Conservation (phyloP, 2,888 invertebrate species). For the Trisateles emortualis region DNA sequence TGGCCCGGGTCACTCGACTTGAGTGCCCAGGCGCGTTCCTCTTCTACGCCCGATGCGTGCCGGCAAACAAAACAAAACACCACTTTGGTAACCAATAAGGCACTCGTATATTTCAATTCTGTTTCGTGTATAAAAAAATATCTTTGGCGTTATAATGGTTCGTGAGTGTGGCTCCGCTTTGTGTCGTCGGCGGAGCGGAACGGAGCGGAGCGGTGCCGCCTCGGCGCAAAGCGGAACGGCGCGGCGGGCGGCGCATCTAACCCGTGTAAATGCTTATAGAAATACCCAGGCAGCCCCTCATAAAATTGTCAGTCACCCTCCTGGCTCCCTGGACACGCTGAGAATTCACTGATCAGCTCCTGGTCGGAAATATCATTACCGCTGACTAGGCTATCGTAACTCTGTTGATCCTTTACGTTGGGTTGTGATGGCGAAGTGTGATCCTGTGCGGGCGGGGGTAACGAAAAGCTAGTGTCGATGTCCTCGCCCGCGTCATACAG, state of each 20-base stretch:
- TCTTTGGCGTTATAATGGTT: slow-evolving; percentile 78
- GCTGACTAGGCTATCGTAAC: slow-evolving; percentile 15
- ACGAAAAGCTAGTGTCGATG: slow-evolving; percentile 71
- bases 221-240: slow-evolving; percentile 11
- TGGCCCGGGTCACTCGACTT: slow-evolving; percentile 93
- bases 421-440: slow-evolving; percentile 32
- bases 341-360: slow-evolving; percentile 16
- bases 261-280: slow-evolving; percentile 84
- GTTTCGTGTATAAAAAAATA: slow-evolving; percentile 74
- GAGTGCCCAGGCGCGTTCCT: slow-evolving; percentile 92
- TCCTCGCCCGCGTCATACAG: slow-evolving; percentile 68
- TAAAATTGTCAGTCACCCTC: slow-evolving; percentile 71
- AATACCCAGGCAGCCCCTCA: slow-evolving; percentile 70
- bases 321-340: slow-evolving; percentile 46
- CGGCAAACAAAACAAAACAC: slow-evolving; percentile 80
- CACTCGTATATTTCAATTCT: slow-evolving; percentile 84
- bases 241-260: slow-evolving; percentile 58
- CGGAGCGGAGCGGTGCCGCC: background rate
- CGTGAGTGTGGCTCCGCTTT: slow-evolving; percentile 34
- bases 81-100: slow-evolving; percentile 83
- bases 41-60: slow-evolving; percentile 62
- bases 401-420: slow-evolving; percentile 35
- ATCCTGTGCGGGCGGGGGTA: slow-evolving; percentile 7
- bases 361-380: slow-evolving; percentile 24
- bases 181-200: slow-evolving; percentile 3